A percentile compares a stretch with the other conserved stretches of the same genome.
These are phyloP conservation scores for Plectropomus leopardus DNA, from an alignment of 2,113 vertebrate species.

Conservation along the genomic window DNA sequence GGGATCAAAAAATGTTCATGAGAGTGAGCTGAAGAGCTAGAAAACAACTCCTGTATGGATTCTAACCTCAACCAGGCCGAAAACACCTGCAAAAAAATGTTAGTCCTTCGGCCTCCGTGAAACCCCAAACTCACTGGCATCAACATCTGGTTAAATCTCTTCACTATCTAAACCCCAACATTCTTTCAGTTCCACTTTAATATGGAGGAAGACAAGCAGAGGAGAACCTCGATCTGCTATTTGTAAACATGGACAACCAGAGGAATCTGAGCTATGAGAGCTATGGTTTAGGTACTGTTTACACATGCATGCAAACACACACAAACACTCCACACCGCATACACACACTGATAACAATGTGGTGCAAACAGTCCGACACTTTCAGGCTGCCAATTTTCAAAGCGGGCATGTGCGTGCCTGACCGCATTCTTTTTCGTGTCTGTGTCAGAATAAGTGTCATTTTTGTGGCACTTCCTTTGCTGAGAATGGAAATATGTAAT, in stretches of 20 bases:
- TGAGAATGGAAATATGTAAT: slow-evolving; percentile 60
- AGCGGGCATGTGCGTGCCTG: slow-evolving; percentile 60
- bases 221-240: slow-evolving; percentile 46
- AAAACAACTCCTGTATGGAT: slow-evolving; percentile 15
- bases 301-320: slow-evolving; percentile 48
- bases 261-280: slow-evolving; percentile 73
- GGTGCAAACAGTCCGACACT: slow-evolving; percentile 47
- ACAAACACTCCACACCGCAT: slow-evolving; percentile 30
- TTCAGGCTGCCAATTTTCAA: slow-evolving; percentile 51
- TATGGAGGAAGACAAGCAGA: slow-evolving; percentile 20
- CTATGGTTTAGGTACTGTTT: slow-evolving; percentile 64
- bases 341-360: slow-evolving; percentile 59
- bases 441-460: slow-evolving; percentile 63
- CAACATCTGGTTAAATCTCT: slow-evolving; percentile 18
- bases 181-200: slow-evolving; percentile 45
- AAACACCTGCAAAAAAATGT: slow-evolving; percentile 18
- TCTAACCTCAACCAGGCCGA: background rate
- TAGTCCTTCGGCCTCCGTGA: background rate
- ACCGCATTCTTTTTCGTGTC: slow-evolving; percentile 67
- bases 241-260: slow-evolving; percentile 59
- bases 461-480: slow-evolving; percentile 62
- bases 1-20: background rate
- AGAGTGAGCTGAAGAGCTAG: slow-evolving; percentile 20
- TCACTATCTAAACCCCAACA: slow-evolving; percentile 31
- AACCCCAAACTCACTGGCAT: slow-evolving; percentile 9